A percentile compares a stretch with the other conserved stretches of the same genome.
These are phyloP conservation scores for Cecidostiba fungosa DNA, from an alignment of 2,888 invertebrate genomes.

Conservation along the genomic window DNA sequence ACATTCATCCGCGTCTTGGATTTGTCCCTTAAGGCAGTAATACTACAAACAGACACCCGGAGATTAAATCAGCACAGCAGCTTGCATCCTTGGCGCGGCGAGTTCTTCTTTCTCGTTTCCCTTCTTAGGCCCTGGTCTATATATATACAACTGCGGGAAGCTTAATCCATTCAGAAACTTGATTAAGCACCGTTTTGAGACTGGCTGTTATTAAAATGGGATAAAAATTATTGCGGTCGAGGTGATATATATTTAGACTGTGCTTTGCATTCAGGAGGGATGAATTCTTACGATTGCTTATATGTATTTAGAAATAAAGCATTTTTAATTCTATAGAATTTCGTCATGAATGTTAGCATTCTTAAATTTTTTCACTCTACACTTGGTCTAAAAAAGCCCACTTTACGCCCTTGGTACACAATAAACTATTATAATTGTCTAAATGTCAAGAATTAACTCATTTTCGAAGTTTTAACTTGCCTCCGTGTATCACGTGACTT, in stretches of 20 bases:
- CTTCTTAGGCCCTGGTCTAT: conserved; percentile 20
- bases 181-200: conserved; percentile 45
- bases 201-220: conserved; percentile 28
- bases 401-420: no score
- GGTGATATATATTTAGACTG: conserved; percentile 10
- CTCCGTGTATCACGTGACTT: no score
- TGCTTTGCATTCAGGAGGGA: not conserved
- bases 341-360: no score
- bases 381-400: no score
- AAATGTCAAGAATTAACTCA: no score
- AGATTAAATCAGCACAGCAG: conserved; percentile 73
- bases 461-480: no score
- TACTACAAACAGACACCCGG: conserved; percentile 74
- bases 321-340: no score
- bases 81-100: conserved; percentile 66
- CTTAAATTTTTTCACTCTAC: no score
- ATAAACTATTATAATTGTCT: no score
- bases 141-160: not conserved
- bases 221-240: not conserved
- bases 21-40: conserved; percentile 74
- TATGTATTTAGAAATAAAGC: no score
- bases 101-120: conserved; percentile 54
- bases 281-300: no score
- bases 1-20: conserved; percentile 68
- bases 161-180: conserved; percentile 51